phyloP scores from a whole-genome alignment of 2,888 invertebrate species.

The Caenorhabditis imperialis region DNA sequence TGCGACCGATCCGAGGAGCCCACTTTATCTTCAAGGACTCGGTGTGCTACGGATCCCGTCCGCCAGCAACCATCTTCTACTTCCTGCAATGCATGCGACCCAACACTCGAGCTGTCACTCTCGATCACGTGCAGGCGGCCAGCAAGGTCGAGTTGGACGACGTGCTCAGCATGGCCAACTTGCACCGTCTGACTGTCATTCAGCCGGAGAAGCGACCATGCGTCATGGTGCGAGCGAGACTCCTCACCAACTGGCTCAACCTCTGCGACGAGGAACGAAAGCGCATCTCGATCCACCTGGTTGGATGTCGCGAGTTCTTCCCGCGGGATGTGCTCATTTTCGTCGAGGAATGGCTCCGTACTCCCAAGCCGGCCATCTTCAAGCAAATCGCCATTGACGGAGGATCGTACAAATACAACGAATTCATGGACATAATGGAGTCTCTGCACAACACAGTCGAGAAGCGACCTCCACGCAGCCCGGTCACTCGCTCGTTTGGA shows the following conservation, averaged over 20 bases:
- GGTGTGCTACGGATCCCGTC: constrained; percentile 47
- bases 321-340: constrained; percentile 29
- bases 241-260: constrained; percentile 37
- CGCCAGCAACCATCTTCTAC: constrained; percentile 48
- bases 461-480: constrained; percentile 44
- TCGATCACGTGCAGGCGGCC: constrained; percentile 44
- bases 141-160: constrained; percentile 33
- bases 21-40: constrained; percentile 53
- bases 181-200: constrained; percentile 36
- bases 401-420: constrained; percentile 50
- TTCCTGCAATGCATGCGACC: constrained; percentile 37
- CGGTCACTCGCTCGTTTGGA: constrained; percentile 21
- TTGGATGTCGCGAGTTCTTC: constrained; percentile 43
- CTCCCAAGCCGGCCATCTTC: constrained; percentile 27
- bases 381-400: constrained; percentile 50
- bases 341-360: constrained; percentile 24
- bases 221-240: constrained; percentile 8
- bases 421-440: constrained; percentile 42
- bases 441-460: constrained; percentile 25
- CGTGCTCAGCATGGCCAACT: constrained; percentile 34
- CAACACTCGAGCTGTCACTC: constrained; percentile 35
- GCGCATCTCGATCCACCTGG: constrained; percentile 46
- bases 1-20: constrained; percentile 14
- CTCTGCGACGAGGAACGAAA: constrained; percentile 26
- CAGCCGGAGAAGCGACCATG: constrained; percentile 39